phyloP scores from a whole-genome alignment of 2,888 invertebrate genomes.

The Heliconius erato region DNA sequence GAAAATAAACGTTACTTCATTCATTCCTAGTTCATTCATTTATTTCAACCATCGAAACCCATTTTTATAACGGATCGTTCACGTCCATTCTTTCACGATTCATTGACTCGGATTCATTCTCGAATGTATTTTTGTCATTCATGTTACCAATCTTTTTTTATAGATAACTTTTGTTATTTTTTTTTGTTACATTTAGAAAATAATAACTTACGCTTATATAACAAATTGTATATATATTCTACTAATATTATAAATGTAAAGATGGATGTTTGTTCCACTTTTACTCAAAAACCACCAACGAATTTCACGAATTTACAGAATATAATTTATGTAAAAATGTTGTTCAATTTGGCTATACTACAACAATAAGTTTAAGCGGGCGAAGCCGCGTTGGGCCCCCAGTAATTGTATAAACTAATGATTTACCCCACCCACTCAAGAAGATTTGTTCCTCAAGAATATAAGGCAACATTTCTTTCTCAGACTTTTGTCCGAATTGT shows the following conservation, averaged over 20 bases:
- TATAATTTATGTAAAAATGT: no score
- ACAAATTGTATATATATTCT: no score
- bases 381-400: no score
- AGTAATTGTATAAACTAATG: not conserved
- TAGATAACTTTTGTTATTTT: not conserved
- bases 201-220: not conserved
- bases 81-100: conserved; percentile 34
- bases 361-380: no score
- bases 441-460: not conserved
- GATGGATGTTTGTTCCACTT: no score
- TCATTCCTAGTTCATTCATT: conserved; percentile 41
- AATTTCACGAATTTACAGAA: no score
- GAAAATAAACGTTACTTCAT: conserved; percentile 38
- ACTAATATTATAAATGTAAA: no score
- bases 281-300: no score
- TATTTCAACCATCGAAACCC: conserved; percentile 38
- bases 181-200: not conserved
- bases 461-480: conserved; percentile 1
- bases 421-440: not conserved
- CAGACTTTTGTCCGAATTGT: not conserved
- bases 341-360: no score
- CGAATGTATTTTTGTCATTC: conserved; percentile 27
- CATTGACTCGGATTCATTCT: conserved; percentile 31
- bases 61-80: conserved; percentile 41
- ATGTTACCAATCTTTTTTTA: not conserved